Evolutionary conservation across 2,797 vertebrate genomes (phyloP).

Genomic region (Hippopotamyrus pictus): DNA sequence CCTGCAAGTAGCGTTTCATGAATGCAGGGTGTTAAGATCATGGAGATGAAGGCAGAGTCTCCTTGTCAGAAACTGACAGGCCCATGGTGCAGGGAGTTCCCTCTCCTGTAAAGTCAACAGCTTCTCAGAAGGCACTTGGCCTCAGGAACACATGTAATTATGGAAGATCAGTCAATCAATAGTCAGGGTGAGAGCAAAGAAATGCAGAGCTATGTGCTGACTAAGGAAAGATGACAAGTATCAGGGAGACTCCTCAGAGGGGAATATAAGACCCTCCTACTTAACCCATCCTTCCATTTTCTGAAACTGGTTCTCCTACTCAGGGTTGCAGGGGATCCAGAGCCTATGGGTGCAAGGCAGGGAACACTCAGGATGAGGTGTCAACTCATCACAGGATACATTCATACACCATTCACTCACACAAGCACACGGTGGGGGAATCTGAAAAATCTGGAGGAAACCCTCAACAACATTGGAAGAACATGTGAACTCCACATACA

Average conservation of each 20-base stretch:
- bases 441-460: background rate
- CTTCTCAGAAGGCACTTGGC: background rate
- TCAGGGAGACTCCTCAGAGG: background rate
- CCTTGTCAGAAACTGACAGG: background rate
- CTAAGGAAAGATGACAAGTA: background rate
- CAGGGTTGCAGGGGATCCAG: background rate
- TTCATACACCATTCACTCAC: background rate
- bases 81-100: background rate
- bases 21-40: background rate
- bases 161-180: background rate
- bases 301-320: background rate
- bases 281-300: background rate
- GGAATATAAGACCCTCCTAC: background rate
- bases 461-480: background rate
- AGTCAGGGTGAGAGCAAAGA: background rate
- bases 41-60: background rate
- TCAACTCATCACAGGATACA: background rate
- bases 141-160: background rate
- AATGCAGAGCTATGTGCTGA: background rate
- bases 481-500: background rate
- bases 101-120: background rate
- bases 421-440: background rate
- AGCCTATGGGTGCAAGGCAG: background rate
- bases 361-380: background rate
- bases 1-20: background rate